Percentiles rank a stretch among this genome's conserved stretches.
These are phyloP conservation scores for Xiphophorus hellerii DNA, from an alignment of 2,113 vertebrate species.

Conservation along the genomic window DNA sequence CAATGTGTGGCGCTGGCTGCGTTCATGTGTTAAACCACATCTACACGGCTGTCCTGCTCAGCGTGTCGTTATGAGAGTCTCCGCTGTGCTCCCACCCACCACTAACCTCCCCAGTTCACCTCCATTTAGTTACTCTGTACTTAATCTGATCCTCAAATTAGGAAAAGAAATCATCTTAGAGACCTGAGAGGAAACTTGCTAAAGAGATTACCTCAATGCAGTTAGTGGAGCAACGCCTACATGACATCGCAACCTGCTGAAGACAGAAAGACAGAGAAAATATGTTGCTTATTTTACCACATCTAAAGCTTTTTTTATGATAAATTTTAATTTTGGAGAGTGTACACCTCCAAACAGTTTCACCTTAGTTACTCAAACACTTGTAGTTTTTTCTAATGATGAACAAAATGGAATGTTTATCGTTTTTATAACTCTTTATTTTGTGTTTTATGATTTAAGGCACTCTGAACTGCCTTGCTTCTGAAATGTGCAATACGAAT, in stretches of 20 bases:
- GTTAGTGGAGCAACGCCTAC: constrained; percentile 7
- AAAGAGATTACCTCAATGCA: constrained; percentile 3
- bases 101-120: neutral
- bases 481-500: too few relatives aligned
- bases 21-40: constrained; percentile 34
- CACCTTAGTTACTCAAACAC: neutral
- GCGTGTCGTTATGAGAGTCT: constrained; percentile 10
- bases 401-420: too few relatives aligned
- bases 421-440: too few relatives aligned
- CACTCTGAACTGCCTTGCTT: too few relatives aligned
- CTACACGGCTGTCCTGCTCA: constrained; percentile 13
- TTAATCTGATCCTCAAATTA: constrained; percentile 39
- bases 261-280: constrained; percentile 1
- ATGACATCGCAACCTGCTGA: constrained; percentile 5
- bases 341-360: neutral
- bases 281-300: neutral
- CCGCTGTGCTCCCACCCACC: neutral
- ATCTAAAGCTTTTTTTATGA: neutral
- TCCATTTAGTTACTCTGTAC: constrained; percentile 32
- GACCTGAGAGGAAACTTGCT: neutral
- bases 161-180: constrained; percentile 5
- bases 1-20: constrained; percentile 41
- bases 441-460: too few relatives aligned
- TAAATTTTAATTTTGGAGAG: neutral
- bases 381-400: too few relatives aligned